Conservation (phyloP, 1,140 invertebrate species). For the Temnothorax nylanderi region DNA sequence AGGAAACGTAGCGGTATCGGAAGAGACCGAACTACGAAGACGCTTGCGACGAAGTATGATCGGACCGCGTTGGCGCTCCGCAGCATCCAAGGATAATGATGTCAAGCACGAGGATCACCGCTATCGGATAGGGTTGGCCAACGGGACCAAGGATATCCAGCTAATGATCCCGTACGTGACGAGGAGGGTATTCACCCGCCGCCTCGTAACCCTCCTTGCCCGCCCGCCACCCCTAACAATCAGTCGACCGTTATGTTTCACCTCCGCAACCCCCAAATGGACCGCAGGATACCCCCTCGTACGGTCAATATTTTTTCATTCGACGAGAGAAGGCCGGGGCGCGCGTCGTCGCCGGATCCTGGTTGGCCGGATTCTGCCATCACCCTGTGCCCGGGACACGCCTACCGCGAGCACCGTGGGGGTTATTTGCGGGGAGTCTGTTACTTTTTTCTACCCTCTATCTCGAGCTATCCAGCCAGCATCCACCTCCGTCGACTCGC, state of each 20-base stretch:
- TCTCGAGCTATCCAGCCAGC: constrained; percentile 56
- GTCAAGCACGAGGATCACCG: constrained; percentile 76
- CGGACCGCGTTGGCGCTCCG: constrained; percentile 69
- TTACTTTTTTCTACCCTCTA: constrained; percentile 79
- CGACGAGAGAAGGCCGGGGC: constrained; percentile 55
- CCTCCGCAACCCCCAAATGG: constrained; percentile 85
- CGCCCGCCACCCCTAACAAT: constrained; percentile 64
- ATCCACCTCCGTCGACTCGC: constrained; percentile 50
- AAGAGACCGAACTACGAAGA: constrained; percentile 39
- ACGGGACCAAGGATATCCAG: constrained; percentile 79
- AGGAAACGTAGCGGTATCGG: constrained; percentile 44
- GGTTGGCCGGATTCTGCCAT: constrained; percentile 76
- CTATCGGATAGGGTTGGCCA: constrained; percentile 75
- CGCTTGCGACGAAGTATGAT: constrained; percentile 54
- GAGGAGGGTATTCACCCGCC: constrained; percentile 79
- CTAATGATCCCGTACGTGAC: constrained; percentile 83
- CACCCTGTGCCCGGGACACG: constrained; percentile 77
- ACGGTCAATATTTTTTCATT: constrained; percentile 86
- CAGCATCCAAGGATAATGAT: constrained; percentile 78
- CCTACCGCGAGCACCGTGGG: constrained; percentile 76
- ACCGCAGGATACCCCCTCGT: constrained; percentile 82
- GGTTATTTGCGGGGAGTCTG: constrained; percentile 82
- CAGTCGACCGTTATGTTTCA: constrained; percentile 77
- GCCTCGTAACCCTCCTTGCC: constrained; percentile 9
- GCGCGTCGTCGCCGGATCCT: constrained; percentile 5